A percentile compares a stretch with the other conserved stretches of the same genome.
Evolutionary conservation across 2,888 invertebrate genomes (phyloP).

Genomic region (Drosophila basisetae): DNA sequence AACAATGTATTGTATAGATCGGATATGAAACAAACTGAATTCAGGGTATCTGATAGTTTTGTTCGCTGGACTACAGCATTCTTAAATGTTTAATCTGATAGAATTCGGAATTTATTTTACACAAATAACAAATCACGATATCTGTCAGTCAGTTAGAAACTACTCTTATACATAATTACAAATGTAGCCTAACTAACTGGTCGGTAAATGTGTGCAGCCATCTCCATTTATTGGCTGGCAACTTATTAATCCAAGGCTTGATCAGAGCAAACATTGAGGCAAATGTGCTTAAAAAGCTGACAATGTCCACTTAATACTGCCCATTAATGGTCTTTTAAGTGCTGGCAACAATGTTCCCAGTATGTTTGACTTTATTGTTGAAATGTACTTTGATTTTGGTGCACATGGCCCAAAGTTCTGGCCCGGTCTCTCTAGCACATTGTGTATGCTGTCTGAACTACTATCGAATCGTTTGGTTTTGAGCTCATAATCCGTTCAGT

Average conservation of each 20-base stretch:
- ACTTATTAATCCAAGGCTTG: conserved; percentile 41
- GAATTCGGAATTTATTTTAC: not conserved
- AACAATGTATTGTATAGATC: not conserved
- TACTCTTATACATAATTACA: not conserved
- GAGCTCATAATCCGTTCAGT: conserved; percentile 66
- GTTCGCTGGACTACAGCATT: not conserved
- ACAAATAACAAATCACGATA: not conserved
- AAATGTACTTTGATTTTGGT: conserved; percentile 63
- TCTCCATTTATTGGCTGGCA: not conserved
- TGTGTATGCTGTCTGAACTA: conserved; percentile 4
- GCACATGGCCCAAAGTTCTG: conserved; percentile 12
- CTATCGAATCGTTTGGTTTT: conserved; percentile 16
- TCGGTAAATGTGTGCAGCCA: conserved; percentile 20
- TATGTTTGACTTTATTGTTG: conserved; percentile 73
- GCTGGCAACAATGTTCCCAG: conserved; percentile 68
- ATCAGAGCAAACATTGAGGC: conserved; percentile 49
- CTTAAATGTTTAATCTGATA: not conserved
- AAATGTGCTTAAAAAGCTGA: conserved; percentile 68
- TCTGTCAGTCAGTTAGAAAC: not conserved
- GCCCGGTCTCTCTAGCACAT: not conserved
- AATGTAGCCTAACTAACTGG: not conserved
- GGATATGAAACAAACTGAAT: not conserved
- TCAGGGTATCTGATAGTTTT: not conserved
- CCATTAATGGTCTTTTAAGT: conserved; percentile 81
- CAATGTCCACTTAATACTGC: conserved; percentile 77